Evolutionary conservation across 1,140 invertebrate species (phyloP).

Genomic region (Megalopta genalis): DNA sequence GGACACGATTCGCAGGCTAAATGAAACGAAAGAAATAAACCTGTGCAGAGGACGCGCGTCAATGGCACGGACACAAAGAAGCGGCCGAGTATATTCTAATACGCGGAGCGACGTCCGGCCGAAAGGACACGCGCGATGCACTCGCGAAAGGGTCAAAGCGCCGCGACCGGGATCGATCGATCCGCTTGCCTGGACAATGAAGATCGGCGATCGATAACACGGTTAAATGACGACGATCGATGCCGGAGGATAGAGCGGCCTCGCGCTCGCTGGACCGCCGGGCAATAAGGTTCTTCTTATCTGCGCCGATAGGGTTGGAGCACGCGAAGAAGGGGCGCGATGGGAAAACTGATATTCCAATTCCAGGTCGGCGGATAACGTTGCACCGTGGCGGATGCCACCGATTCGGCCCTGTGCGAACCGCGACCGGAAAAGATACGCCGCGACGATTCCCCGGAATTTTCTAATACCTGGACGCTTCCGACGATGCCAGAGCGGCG

Average conservation of each 20-base stretch:
- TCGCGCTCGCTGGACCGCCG: not conserved
- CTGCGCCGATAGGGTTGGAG: not conserved
- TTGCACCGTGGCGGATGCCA: conserved; percentile 13
- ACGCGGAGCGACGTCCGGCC: too few species aligned
- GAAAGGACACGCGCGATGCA: too few species aligned
- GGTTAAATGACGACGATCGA: not conserved
- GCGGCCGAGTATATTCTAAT: too few species aligned
- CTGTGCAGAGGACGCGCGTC: too few species aligned
- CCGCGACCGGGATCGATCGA: not conserved
- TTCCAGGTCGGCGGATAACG: not conserved
- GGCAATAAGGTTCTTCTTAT: conserved; percentile 5
- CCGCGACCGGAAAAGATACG: conserved; percentile 18
- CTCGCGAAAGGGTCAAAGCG: too few species aligned
- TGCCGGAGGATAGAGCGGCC: too few species aligned
- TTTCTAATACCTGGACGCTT: conserved; percentile 9
- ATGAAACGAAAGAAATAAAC: too few species aligned
- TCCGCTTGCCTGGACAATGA: not conserved
- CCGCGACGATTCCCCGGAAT: conserved; percentile 8
- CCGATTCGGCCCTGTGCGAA: conserved; percentile 1
- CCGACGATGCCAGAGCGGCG: conserved; percentile 11
- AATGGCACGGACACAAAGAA: too few species aligned
- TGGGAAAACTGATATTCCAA: conserved; percentile 8
- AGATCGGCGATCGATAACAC: not conserved
- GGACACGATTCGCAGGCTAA: too few species aligned
- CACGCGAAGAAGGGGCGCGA: not conserved